Conservation (phyloP, 2,888 invertebrate genomes). For the Drosophila peninsularis region DNA sequence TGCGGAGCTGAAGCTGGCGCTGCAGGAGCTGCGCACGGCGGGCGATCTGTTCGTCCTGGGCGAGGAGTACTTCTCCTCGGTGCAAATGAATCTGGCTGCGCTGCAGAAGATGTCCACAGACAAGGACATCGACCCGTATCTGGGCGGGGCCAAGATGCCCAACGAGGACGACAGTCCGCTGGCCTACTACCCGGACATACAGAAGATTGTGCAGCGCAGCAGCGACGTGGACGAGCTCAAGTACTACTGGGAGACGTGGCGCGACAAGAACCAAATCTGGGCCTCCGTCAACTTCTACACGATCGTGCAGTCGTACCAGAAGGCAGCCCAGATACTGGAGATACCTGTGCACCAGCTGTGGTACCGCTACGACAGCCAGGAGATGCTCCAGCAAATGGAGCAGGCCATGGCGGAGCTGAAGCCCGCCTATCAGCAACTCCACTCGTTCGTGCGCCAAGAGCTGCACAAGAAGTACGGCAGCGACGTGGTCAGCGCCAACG, state of each 20-base stretch:
- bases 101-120: slow-evolving; percentile 81
- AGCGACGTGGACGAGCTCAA: slow-evolving; percentile 76
- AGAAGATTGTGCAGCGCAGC: slow-evolving; percentile 79
- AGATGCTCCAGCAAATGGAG: slow-evolving; percentile 81
- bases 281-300: slow-evolving; percentile 81
- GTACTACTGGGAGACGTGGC: slow-evolving; percentile 82
- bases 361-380: slow-evolving; percentile 76
- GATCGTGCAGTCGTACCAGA: slow-evolving; percentile 78
- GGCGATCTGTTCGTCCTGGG: slow-evolving; percentile 81
- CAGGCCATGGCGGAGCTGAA: slow-evolving; percentile 84
- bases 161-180: slow-evolving; percentile 75
- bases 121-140: slow-evolving; percentile 86
- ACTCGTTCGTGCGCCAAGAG: slow-evolving; percentile 91
- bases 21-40: slow-evolving; percentile 74
- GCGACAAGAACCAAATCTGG: slow-evolving; percentile 80
- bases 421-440: slow-evolving; percentile 92
- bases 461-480: slow-evolving; percentile 90
- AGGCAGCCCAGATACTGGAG: slow-evolving; percentile 78
- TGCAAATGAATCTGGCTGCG: slow-evolving; percentile 77
- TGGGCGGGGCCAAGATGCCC: slow-evolving; percentile 79
- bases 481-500: slow-evolving; percentile 87
- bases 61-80: slow-evolving; percentile 82
- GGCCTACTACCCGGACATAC: slow-evolving; percentile 82
- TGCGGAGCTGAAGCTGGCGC: slow-evolving; percentile 68
- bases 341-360: slow-evolving; percentile 78